A percentile compares a stretch with the other conserved stretches of the same genome.
These are phyloP conservation scores for Ivindomyrus marchei DNA, from an alignment of 2,113 vertebrate genomes.

Conservation along the genomic window DNA sequence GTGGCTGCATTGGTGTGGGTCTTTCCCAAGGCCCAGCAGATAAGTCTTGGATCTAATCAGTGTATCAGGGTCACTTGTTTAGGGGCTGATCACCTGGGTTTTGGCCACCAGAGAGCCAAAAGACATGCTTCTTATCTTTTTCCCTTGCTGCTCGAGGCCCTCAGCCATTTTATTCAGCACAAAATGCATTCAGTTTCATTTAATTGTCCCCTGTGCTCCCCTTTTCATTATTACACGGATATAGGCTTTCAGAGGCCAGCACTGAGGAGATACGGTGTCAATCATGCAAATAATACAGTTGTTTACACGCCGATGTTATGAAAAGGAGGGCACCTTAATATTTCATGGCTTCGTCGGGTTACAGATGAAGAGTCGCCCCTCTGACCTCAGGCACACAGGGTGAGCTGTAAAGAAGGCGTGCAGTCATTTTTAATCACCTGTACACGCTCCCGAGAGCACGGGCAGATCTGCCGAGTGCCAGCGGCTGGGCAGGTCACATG, in stretches of 20 bases:
- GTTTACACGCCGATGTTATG: conserved; percentile 58
- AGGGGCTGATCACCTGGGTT: neutral
- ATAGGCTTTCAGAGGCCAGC: conserved; percentile 48
- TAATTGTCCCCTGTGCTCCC: conserved; percentile 29
- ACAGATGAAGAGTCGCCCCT: conserved; percentile 45
- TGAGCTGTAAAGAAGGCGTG: conserved; percentile 32
- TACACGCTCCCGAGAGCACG: conserved; percentile 4
- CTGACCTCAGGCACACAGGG: conserved; percentile 47
- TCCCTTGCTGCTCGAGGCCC: neutral
- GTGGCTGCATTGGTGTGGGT: neutral
- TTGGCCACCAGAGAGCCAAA: neutral
- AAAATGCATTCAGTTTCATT: conserved; percentile 24
- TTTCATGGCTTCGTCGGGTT: conserved; percentile 61
- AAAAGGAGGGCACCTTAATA: conserved; percentile 58
- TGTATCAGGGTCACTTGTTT: neutral
- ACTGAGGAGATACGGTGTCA: conserved; percentile 40
- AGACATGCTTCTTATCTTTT: neutral
- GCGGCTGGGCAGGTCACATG: neutral
- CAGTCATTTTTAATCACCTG: conserved; percentile 55
- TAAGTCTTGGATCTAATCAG: conserved; percentile 1
- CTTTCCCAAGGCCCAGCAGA: neutral
- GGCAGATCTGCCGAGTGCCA: neutral
- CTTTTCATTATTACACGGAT: conserved; percentile 40
- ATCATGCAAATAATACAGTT: conserved; percentile 54
- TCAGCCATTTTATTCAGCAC: neutral